Conservation (phyloP, 2,797 vertebrate genomes). For the Simalia tracyae region DNA sequence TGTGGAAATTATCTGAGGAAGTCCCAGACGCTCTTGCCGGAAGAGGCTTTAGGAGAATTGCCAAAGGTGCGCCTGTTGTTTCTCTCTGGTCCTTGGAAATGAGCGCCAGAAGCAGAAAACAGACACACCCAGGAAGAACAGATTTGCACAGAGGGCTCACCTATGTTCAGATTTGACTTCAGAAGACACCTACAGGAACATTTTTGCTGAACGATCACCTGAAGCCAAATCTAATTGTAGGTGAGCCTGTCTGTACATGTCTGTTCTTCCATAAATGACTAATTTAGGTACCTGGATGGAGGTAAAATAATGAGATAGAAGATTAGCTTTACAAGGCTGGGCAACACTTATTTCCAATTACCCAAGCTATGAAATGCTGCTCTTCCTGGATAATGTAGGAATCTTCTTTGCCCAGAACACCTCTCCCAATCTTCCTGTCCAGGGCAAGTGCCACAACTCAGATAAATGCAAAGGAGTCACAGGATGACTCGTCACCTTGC, state of each 20-base stretch:
- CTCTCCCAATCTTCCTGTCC: neutral
- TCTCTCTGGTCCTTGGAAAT: neutral
- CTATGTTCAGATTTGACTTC: too few species aligned
- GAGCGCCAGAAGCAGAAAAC: neutral
- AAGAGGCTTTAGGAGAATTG: neutral
- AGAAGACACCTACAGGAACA: too few species aligned
- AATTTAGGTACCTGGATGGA: neutral
- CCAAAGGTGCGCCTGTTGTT: neutral
- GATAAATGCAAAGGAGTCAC: neutral
- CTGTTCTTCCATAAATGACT: too few species aligned
- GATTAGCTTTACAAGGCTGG: neutral
- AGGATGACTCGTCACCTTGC: neutral
- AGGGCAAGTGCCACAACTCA: neutral
- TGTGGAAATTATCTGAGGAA: neutral
- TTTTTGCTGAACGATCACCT: too few species aligned
- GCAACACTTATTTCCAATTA: neutral
- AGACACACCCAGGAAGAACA: neutral
- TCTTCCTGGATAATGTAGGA: too few species aligned
- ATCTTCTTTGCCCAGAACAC: neutral
- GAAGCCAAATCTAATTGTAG: too few species aligned
- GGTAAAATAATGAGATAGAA: neutral
- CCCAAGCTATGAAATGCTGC: neutral
- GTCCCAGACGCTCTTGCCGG: neutral
- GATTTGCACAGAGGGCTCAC: neutral
- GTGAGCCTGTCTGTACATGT: too few species aligned